phyloP scores from a whole-genome alignment of 35 echinoderm and acorn worm genomes.

The Heliocidaris tuberculata region DNA sequence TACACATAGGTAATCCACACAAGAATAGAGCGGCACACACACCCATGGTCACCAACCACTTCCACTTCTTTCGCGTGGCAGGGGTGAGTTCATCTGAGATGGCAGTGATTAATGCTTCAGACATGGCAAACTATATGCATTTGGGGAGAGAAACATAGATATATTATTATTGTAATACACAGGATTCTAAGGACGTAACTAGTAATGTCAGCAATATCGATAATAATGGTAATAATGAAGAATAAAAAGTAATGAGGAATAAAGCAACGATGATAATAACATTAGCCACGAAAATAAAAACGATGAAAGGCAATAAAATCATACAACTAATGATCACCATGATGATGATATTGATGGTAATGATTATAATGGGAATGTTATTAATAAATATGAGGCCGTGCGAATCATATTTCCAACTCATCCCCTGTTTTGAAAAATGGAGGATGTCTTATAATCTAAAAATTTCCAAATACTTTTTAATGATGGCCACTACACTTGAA shows the following conservation, averaged over 20 bases:
- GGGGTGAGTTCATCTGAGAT: slow-evolving; percentile 69
- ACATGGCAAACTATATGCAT: slow-evolving; percentile 81
- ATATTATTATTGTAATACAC: background rate
- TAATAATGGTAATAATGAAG: background rate
- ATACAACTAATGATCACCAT: too few species aligned
- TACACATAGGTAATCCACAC: slow-evolving; percentile 62
- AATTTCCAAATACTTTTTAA: too few species aligned
- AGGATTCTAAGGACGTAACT: background rate
- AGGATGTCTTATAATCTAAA: too few species aligned
- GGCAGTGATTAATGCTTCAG: slow-evolving; percentile 80
- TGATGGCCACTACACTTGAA: too few species aligned
- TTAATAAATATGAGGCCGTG: too few species aligned
- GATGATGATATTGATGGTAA: too few species aligned
- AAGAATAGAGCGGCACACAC: slow-evolving; percentile 56
- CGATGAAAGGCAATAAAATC: background rate
- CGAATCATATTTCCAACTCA: too few species aligned
- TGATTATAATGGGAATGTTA: too few species aligned
- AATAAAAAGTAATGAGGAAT: background rate
- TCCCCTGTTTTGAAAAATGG: too few species aligned
- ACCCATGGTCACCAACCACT: slow-evolving; percentile 60
- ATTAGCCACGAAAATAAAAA: background rate
- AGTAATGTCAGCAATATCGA: background rate
- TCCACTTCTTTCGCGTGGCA: slow-evolving; percentile 54
- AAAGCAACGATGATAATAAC: background rate
- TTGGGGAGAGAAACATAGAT: too few species aligned